phyloP scores from a whole-genome alignment of 2,113 vertebrate genomes.

The Charina bottae region DNA sequence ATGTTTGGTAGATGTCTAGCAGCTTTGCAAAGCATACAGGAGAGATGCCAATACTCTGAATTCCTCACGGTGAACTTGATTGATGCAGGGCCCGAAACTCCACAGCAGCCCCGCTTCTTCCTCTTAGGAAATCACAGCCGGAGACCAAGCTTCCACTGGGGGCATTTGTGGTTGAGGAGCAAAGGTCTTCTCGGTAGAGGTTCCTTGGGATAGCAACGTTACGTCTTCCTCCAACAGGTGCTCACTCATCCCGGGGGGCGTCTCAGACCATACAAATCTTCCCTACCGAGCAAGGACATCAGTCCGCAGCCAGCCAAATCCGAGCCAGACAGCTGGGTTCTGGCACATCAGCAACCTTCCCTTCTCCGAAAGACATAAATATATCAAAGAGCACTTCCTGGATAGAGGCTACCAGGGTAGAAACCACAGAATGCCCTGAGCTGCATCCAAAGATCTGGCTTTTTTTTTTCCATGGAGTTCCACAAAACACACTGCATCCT shows the following conservation, averaged over 20 bases:
- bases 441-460: neutral
- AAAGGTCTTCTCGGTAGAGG: constrained; percentile 64
- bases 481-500: neutral
- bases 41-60: constrained; percentile 63
- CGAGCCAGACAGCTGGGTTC: constrained; percentile 38
- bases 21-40: constrained; percentile 69
- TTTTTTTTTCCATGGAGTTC: neutral
- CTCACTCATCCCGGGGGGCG: constrained; percentile 62
- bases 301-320: constrained; percentile 33
- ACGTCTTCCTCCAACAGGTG: constrained; percentile 54
- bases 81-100: constrained; percentile 55
- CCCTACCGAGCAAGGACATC: constrained; percentile 43
- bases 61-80: constrained; percentile 62
- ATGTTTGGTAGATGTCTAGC: constrained; percentile 62
- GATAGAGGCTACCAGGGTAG: neutral
- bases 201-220: constrained; percentile 50
- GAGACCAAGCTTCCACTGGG: constrained; percentile 60
- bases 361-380: neutral
- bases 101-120: constrained; percentile 65
- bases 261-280: constrained; percentile 52
- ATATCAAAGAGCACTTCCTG: neutral
- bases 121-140: constrained; percentile 70
- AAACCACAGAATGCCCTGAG: neutral
- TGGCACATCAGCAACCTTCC: constrained; percentile 35
- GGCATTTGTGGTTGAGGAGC: constrained; percentile 62